Evolutionary conservation across 2,797 vertebrate genomes (phyloP).

Genomic region (Okamejei kenojei): DNA sequence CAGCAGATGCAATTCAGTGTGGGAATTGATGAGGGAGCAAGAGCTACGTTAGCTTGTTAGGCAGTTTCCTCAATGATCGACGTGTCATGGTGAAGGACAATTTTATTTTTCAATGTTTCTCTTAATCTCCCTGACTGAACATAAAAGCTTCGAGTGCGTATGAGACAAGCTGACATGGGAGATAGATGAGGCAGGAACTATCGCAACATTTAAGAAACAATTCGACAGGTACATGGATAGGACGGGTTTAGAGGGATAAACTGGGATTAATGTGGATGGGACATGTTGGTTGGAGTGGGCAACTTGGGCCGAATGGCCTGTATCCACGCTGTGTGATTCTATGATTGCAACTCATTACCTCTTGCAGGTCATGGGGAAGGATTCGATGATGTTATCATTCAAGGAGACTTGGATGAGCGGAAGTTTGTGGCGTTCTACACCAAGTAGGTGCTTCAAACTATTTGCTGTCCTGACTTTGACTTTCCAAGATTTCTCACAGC

Average conservation of each 20-base stretch:
- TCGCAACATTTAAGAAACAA: too few species aligned
- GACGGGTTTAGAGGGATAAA: too few species aligned
- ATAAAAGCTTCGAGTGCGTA: neutral
- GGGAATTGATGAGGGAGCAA: neutral
- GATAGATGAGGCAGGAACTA: too few species aligned
- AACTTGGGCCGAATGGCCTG: too few species aligned
- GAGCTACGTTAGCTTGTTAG: neutral
- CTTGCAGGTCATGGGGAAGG: slow-evolving; percentile 86
- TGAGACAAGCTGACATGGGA: too few species aligned
- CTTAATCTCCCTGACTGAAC: neutral
- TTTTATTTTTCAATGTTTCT: neutral
- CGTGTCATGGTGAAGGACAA: too few species aligned
- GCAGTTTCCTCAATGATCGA: neutral
- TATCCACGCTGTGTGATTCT: too few species aligned
- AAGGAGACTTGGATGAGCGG: slow-evolving; percentile 91
- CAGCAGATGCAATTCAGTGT: neutral
- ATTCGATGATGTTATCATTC: slow-evolving; percentile 95
- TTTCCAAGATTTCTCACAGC: neutral
- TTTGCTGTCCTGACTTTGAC: neutral
- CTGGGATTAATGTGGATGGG: too few species aligned
- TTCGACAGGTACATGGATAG: too few species aligned
- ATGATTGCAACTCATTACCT: slow-evolving; percentile 38
- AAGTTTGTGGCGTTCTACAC: slow-evolving; percentile 98
- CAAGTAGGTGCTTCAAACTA: slow-evolving; percentile 64
- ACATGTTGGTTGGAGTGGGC: too few species aligned